Evolutionary conservation across 2,113 vertebrate genomes (phyloP).

Genomic region (Pheucticus melanocephalus): DNA sequence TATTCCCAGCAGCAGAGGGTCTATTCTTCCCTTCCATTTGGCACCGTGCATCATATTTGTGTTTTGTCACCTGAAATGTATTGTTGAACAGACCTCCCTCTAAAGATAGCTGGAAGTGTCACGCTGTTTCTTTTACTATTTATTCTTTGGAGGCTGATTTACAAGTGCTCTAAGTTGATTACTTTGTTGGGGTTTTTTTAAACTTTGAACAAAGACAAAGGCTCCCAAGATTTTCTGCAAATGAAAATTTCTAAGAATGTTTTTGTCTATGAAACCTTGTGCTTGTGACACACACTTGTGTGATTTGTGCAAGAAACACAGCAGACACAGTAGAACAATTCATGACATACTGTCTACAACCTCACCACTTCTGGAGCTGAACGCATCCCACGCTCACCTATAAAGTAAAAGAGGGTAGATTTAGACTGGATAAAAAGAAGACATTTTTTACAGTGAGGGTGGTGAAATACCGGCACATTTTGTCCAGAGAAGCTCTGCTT

Average conservation of each 20-base stretch:
- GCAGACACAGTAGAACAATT: background rate
- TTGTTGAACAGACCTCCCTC: background rate
- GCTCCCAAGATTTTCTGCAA: background rate
- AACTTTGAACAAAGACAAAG: background rate
- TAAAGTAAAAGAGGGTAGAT: background rate
- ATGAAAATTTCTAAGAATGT: background rate
- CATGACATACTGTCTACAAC: background rate
- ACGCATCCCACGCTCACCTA: background rate
- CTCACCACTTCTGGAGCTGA: background rate
- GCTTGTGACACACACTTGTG: background rate
- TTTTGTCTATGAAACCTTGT: background rate
- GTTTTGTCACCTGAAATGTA: constrained; percentile 63
- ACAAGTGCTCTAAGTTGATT: background rate
- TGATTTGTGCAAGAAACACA: background rate
- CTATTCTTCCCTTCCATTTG: constrained; percentile 37
- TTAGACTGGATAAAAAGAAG: background rate
- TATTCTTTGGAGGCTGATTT: background rate
- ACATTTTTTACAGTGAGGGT: background rate
- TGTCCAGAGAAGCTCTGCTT: background rate
- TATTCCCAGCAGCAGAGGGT: constrained; percentile 67
- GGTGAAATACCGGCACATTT: background rate
- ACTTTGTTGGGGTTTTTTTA: background rate
- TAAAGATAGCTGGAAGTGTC: background rate
- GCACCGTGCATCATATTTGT: constrained; percentile 46
- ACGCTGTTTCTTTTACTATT: background rate